Percentiles rank a stretch among this genome's conserved stretches.
phyloP scores from a whole-genome alignment of 1,140 invertebrate species.

The Heliconius himera region DNA sequence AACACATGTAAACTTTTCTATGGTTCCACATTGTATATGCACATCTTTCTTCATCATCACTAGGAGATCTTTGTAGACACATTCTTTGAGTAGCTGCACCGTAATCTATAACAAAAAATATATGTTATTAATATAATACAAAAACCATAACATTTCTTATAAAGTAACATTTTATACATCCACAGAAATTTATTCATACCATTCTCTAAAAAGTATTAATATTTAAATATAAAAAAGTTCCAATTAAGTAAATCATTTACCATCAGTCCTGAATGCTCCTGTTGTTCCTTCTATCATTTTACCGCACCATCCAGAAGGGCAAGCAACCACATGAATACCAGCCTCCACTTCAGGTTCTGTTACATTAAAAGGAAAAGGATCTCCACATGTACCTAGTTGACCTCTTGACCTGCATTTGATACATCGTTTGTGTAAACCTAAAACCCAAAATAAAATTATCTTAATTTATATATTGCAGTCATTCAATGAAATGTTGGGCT shows the following conservation, averaged over 20 bases:
- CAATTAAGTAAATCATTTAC: conserved; percentile 47
- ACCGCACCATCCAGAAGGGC: conserved; percentile 95
- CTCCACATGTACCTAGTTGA: conserved; percentile 93
- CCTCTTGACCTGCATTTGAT: conserved; percentile 91
- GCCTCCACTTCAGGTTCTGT: conserved; percentile 85
- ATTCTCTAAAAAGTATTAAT: too few relatives aligned
- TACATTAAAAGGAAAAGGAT: conserved; percentile 91
- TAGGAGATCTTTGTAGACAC: conserved; percentile 92
- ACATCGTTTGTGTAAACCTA: conserved; percentile 71
- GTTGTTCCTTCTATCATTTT: conserved; percentile 91
- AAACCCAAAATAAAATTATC: conserved; percentile 50
- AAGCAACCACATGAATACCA: conserved; percentile 90
- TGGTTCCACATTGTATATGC: conserved; percentile 90
- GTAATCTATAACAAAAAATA: conserved; percentile 85
- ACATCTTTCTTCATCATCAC: conserved; percentile 93
- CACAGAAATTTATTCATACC: too few relatives aligned
- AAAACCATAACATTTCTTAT: too few relatives aligned
- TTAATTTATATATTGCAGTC: too few relatives aligned
- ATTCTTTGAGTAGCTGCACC: conserved; percentile 92
- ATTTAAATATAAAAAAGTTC: too few relatives aligned
- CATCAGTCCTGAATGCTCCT: conserved; percentile 85
- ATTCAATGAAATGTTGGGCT: too few relatives aligned
- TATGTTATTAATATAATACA: background rate
- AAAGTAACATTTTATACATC: too few relatives aligned
- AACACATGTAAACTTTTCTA: conserved; percentile 94